Base-by-base conservation (phyloP, 2,888 invertebrate species). In the Exephanes ischioxanthus region DNA sequence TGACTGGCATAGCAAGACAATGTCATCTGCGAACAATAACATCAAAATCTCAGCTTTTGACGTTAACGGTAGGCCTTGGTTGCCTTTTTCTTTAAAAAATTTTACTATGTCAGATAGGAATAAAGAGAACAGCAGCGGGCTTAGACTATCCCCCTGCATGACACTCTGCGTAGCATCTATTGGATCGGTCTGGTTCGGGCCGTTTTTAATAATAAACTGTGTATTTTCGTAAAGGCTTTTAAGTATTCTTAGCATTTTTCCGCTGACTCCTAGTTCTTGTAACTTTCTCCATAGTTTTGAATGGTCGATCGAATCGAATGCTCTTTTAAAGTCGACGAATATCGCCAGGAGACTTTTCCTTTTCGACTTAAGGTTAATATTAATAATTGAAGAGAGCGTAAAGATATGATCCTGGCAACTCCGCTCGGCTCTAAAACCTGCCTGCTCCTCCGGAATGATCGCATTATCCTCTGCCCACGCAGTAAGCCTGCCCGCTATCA, bases 391-490 rank as follows among this genome's bases (percentile, higher is more conserved):
- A 0, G 37, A 45, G 16, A 83, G 73, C 16, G 72, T 58, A 67
- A 83, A 87, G 3, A 87, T 80, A 11, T 77, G 70, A 11, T 87
- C 83, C 37, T 67, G 55, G 53, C 79, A 79, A 4, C 86, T 76
- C 14, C 73, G 58, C 14, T 66, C 76, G n/a, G 66, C 78, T 68
- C 86, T 78, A 63, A 85, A 87, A 4, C 85, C 83, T n/a, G 68
- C 76, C 70, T 87, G 83, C 22, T 63, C 66, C 75, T 85, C 83
- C 19, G 83, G 85, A 5, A 85, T 67, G 19, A 85, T 72, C 22
- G 63, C 66, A 41, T 41, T 72, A 6, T 51, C 26, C 41, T 85
- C 84, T 2, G 61, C 37, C 78, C 82, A 83, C 19, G 58, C 51
- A 22, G 55, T 68, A 16, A 82, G 19, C 77, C 82, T 85, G 30